Evolutionary conservation across 1,140 invertebrate species (phyloP).

Genomic region (Papilio xuthus): DNA sequence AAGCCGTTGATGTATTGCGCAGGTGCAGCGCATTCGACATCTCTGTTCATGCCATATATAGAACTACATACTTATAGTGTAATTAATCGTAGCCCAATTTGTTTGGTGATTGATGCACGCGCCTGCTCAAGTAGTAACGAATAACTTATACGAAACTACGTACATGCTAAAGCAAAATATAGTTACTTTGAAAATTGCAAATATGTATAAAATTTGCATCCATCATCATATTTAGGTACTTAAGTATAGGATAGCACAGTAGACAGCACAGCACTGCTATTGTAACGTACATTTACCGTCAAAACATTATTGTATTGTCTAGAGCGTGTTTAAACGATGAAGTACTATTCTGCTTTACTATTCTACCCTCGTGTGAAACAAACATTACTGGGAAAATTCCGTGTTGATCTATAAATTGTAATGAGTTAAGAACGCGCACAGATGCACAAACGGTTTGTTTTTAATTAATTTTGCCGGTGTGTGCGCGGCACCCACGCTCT

Average conservation of each 20-base stretch:
- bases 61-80: conserved; percentile 24
- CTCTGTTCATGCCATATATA: conserved; percentile 31
- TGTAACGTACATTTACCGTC: neutral
- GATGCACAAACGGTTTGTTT: conserved; percentile 44
- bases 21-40: conserved; percentile 32
- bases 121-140: conserved; percentile 5
- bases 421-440: conserved; percentile 27
- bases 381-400: conserved; percentile 20
- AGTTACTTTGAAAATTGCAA: neutral
- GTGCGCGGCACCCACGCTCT: conserved; percentile 40
- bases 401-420: conserved; percentile 23
- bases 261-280: neutral
- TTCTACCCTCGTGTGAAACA: neutral
- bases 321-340: neutral
- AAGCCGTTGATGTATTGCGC: conserved; percentile 33
- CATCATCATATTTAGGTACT: neutral
- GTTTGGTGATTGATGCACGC: conserved; percentile 27
- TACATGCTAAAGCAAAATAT: neutral
- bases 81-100: conserved; percentile 38
- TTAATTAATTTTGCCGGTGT: conserved; percentile 53
- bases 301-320: neutral
- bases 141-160: neutral
- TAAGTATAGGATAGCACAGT: neutral
- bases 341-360: neutral
- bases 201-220: neutral